Evolutionary conservation across 1,140 invertebrate species (phyloP).

Genomic region (Lordiphosa stackelbergi): DNA sequence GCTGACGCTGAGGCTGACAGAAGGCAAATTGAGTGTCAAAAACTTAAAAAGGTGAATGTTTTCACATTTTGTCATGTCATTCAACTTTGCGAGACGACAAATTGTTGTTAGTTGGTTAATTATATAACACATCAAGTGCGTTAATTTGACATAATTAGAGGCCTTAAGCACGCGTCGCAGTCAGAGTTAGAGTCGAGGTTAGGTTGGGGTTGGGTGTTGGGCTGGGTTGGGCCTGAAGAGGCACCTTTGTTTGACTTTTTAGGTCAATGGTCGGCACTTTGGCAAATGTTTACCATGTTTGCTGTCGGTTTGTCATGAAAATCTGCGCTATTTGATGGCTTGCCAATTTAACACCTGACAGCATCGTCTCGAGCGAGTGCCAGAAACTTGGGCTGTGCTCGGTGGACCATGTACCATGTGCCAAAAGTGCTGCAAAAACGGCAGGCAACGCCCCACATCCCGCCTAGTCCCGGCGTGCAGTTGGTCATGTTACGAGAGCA

Average conservation of each 20-base stretch:
- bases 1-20: slow-evolving; percentile 1
- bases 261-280: slow-evolving; percentile 58
- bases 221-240: slow-evolving; percentile 10
- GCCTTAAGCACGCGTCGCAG: slow-evolving; percentile 36
- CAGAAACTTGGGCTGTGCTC: slow-evolving; percentile 25
- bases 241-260: slow-evolving; percentile 55
- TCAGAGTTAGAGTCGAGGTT: slow-evolving; percentile 2
- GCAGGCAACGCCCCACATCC: slow-evolving; percentile 51
- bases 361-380: slow-evolving; percentile 14
- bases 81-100: slow-evolving; percentile 39
- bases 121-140: slow-evolving; percentile 60
- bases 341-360: slow-evolving; percentile 70
- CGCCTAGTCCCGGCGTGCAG: slow-evolving; percentile 1
- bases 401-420: slow-evolving; percentile 44
- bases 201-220: slow-evolving; percentile 7
- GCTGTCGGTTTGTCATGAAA: slow-evolving; percentile 29
- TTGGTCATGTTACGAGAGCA: slow-evolving; percentile 41
- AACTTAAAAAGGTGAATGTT: slow-evolving; percentile 2
- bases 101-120: slow-evolving; percentile 38
- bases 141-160: slow-evolving; percentile 73
- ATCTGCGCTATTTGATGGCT: slow-evolving; percentile 51
- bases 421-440: slow-evolving; percentile 29
- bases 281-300: slow-evolving; percentile 46
- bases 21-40: slow-evolving; percentile 35
- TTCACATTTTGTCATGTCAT: slow-evolving; percentile 40